Evolutionary conservation across 2,888 invertebrate genomes (phyloP), one percentile per base, ranked within the genome.

Genomic region (Drosophila affinis): DNA sequence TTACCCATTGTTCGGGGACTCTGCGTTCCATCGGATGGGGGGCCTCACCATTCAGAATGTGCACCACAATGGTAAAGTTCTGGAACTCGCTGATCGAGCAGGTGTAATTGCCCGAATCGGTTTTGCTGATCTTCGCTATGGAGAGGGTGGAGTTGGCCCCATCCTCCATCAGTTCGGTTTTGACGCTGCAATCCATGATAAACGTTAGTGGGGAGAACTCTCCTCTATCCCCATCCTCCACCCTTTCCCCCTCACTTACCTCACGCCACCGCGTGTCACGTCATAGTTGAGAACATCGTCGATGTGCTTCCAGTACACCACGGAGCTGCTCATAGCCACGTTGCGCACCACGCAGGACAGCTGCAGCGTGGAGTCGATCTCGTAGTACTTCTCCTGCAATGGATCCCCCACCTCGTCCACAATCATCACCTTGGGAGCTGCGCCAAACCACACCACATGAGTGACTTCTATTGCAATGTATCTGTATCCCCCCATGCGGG

Each of bases 341-440:
- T 93, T 93, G 4, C 93, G 91, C 61, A 94, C 94, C 77, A 93
- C 91, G 81, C 94, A 94, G 47, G 93, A 93, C 62, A 94, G 89
- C 75, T 93, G 93, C 58, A 94, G 92, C 24, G 93, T 93, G 70
- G 93, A 93, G 79, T 93, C 94, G 46, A 93, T 93, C 88, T 93
- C 93, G 84, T 93, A 93, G 87, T 93, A 93, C 81, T 93, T 93
- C 85, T 93, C 93, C 76, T 92, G 92, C 59, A 94, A 90, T 44
- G 93, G 92, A 76, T 93, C 91, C 3, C 93, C 93, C 71, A 93
- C 92, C 72, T 93, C 93, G 79, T 94, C 94, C 53, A 93, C 92
- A 77, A 94, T 93, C 89, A 93, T 92, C 63, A 94, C 93, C 81
- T 93, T 93, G 18, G 94, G 94, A 53, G 93, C 94, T 94, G 85